These are phyloP conservation scores for Tychaedon coryphoeus DNA, from an alignment of 2,113 vertebrate species.

Conservation along the genomic window DNA sequence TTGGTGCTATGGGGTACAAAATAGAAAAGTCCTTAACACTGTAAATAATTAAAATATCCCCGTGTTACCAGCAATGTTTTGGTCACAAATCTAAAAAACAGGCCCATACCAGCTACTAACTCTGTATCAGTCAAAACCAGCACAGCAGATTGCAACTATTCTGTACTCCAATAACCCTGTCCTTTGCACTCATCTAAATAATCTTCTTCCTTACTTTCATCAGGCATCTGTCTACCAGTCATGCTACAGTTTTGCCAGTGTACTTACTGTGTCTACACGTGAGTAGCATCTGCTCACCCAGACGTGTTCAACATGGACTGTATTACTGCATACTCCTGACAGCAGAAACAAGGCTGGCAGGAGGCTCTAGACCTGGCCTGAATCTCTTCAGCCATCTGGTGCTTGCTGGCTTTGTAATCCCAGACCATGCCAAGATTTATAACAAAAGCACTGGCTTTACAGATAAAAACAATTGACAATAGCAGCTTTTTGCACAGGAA, in stretches of 20 bases:
- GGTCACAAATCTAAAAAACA: not conserved
- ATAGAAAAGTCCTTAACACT: not conserved
- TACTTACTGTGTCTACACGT: not conserved
- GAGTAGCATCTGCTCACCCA: not conserved
- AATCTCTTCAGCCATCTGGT: conserved; percentile 33
- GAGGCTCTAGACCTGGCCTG: conserved; percentile 7
- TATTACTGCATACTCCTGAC: not conserved
- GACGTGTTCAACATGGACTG: not conserved
- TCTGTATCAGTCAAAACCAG: not conserved
- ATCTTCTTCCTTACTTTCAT: not conserved
- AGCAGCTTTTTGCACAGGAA: conserved; percentile 3
- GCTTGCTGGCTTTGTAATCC: not conserved
- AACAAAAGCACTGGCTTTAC: conserved; percentile 3
- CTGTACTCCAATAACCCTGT: not conserved
- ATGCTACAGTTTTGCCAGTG: not conserved
- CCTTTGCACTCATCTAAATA: not conserved
- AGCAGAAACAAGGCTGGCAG: not conserved
- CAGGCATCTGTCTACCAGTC: not conserved
- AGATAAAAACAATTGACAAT: conserved; percentile 4
- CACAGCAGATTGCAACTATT: not conserved
- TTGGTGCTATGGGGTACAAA: accelerated
- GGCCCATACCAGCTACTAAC: not conserved
- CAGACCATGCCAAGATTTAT: not conserved
- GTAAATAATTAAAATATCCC: not conserved
- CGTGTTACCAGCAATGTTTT: not conserved